Percentiles rank a stretch among this genome's conserved stretches.
phyloP scores from a whole-genome alignment of 2,797 vertebrate genomes.

The Anabacerthia variegaticeps region DNA sequence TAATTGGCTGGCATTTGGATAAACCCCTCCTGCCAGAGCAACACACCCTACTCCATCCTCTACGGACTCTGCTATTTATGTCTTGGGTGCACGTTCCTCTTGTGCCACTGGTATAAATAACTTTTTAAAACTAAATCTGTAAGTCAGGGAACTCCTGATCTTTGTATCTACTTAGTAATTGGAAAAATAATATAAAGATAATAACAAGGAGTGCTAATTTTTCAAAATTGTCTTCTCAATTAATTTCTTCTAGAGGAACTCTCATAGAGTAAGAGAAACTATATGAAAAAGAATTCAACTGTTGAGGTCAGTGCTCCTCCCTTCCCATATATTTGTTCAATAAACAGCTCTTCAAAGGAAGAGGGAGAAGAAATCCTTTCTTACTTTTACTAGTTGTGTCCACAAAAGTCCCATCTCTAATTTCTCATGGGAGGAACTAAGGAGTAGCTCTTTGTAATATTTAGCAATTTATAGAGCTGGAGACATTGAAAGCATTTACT shows the following conservation, averaged over 20 bases:
- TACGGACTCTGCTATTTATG: not conserved
- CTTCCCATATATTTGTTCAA: not conserved
- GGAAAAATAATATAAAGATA: not conserved
- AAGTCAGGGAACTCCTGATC: not conserved
- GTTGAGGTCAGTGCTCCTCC: not conserved
- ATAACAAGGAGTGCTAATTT: not conserved
- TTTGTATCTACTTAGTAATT: not conserved
- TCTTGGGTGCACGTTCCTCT: not conserved
- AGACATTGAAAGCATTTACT: slow-evolving; percentile 47
- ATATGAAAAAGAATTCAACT: not conserved
- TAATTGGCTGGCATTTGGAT: not conserved
- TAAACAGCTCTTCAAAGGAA: slow-evolving; percentile 45
- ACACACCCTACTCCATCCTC: not conserved
- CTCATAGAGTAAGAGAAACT: not conserved
- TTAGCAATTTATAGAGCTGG: slow-evolving; percentile 55
- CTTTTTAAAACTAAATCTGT: not conserved
- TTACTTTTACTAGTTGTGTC: slow-evolving; percentile 28
- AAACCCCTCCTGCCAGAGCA: not conserved
- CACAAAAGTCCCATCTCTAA: slow-evolving; percentile 40
- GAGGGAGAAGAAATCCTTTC: not conserved
- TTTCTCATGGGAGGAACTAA: slow-evolving; percentile 27
- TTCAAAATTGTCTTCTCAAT: not conserved
- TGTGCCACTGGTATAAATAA: not conserved
- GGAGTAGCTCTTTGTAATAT: slow-evolving; percentile 27
- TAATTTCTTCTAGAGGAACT: not conserved